Evolutionary conservation across 2,888 invertebrate genomes (phyloP).

Genomic region (Cenopis cana): DNA sequence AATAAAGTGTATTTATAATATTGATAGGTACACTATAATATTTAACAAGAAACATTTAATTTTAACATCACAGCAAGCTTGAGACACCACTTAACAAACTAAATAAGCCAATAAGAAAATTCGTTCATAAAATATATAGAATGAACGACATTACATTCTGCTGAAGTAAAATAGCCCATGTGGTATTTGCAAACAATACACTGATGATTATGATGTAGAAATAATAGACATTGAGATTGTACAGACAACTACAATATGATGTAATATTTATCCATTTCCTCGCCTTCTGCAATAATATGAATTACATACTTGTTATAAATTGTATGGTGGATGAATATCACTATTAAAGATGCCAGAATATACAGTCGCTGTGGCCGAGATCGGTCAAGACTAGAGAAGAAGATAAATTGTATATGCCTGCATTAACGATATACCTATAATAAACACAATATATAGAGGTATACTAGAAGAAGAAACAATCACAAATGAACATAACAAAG

Average conservation of each 20-base stretch:
- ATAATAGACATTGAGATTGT: neutral
- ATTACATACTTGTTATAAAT: too few species aligned
- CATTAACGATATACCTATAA: too few species aligned
- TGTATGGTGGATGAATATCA: too few species aligned
- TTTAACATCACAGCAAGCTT: conserved; percentile 44
- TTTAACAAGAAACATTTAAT: conserved; percentile 37
- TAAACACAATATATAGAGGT: neutral
- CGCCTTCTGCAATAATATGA: too few species aligned
- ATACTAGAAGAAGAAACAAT: neutral
- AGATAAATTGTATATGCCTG: too few species aligned
- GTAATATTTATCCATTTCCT: too few species aligned
- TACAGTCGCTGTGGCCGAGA: too few species aligned
- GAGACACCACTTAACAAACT: conserved; percentile 39
- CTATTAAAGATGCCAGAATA: too few species aligned
- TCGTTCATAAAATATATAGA: conserved; percentile 5
- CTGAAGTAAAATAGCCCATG: neutral
- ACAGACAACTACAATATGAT: neutral
- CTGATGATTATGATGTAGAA: neutral
- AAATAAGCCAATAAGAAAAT: conserved; percentile 21
- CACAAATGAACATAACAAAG: neutral
- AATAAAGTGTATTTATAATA: conserved; percentile 31
- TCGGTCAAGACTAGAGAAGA: too few species aligned
- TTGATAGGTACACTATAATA: conserved; percentile 29
- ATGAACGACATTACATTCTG: neutral
- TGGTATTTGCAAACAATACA: neutral